Evolutionary conservation across 64 coral and sea anemone species (phyloP).

Genomic region (Actinia equina): DNA sequence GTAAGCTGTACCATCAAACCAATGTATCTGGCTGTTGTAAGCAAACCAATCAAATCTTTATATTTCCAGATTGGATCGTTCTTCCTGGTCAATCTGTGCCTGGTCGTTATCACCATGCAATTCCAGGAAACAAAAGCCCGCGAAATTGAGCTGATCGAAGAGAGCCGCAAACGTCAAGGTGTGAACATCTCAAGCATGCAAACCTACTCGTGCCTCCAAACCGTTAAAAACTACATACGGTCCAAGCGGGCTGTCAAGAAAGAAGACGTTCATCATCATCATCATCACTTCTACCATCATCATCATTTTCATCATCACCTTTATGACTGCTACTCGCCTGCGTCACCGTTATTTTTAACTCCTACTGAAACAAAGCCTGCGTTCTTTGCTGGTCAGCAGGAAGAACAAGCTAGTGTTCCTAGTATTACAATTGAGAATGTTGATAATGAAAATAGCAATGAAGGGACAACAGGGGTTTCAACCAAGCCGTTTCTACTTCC

Average conservation of each 20-base stretch:
- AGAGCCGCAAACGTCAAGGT: conserved; percentile 23
- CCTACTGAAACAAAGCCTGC: neutral
- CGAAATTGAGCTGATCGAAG: conserved; percentile 83
- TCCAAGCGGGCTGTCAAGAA: neutral
- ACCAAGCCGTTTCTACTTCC: conserved; percentile 11
- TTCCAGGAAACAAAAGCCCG: conserved; percentile 97
- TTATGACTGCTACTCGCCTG: conserved; percentile 67
- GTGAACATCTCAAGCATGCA: conserved; percentile 17
- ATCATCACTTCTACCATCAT: conserved; percentile 86
- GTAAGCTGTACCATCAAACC: conserved; percentile 18
- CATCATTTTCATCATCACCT: conserved; percentile 91
- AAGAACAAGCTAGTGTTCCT: neutral
- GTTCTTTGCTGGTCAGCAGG: neutral
- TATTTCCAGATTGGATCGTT: conserved; percentile 79
- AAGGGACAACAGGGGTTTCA: neutral
- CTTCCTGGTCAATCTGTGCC: conserved; percentile 96
- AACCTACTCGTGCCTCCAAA: neutral
- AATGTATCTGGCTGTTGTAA: neutral
- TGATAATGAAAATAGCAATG: neutral
- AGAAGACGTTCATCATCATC: conserved; percentile 72
- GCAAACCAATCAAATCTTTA: neutral
- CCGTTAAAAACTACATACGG: neutral
- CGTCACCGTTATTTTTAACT: conserved; percentile 41
- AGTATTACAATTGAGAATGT: conserved; percentile 10
- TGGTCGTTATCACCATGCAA: conserved; percentile 97